Conservation (phyloP, 2,113 vertebrate species). For the Eurystomus gularis region DNA sequence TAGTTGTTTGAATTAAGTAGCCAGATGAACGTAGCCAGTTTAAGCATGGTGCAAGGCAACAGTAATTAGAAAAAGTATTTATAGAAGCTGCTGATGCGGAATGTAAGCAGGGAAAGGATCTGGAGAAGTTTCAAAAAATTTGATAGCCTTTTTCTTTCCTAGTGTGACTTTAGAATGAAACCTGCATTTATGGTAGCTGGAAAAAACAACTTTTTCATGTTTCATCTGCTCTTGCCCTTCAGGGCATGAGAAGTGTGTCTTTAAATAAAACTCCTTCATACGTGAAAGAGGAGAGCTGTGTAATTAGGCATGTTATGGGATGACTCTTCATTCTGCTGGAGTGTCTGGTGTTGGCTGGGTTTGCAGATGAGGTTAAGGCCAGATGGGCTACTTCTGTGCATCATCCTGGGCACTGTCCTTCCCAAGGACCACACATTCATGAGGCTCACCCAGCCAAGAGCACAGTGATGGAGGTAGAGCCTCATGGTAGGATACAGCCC, state of each 20-base stretch:
- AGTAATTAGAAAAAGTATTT: conserved; percentile 28
- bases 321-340: neutral
- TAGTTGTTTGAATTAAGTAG: neutral
- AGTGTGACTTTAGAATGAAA: neutral
- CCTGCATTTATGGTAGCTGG: neutral
- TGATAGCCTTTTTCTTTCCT: conserved; percentile 30
- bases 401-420: neutral
- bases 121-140: conserved; percentile 28
- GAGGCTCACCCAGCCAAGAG: neutral
- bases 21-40: neutral
- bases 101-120: neutral
- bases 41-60: neutral
- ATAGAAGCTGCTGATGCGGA: conserved; percentile 28
- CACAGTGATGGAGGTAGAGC: neutral
- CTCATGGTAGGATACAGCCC: neutral
- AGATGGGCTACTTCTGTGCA: neutral
- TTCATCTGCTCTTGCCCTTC: conserved; percentile 17
- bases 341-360: neutral
- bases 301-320: neutral
- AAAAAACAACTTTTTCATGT: conserved; percentile 12
- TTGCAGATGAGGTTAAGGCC: neutral
- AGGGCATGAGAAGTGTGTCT: neutral
- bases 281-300: neutral
- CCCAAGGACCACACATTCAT: accelerated
- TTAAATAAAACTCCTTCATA: neutral